A percentile compares a stretch with the other conserved stretches of the same genome.
These are phyloP conservation scores for Spialia ferax DNA, from an alignment of 2,888 invertebrate species.

Conservation along the genomic window DNA sequence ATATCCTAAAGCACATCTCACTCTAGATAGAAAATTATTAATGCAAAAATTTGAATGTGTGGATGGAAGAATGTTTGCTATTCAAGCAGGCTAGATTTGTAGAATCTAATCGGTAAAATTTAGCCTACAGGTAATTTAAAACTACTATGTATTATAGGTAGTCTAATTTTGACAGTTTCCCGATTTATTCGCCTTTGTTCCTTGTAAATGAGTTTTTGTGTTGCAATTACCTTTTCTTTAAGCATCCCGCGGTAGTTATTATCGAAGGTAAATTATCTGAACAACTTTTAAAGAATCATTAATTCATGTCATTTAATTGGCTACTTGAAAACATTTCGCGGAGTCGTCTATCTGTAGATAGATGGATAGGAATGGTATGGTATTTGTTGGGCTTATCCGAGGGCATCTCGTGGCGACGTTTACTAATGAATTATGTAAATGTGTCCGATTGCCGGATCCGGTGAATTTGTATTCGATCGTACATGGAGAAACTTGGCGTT, in stretches of 20 bases:
- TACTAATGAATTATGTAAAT: conserved; percentile 84
- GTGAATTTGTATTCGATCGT: conserved; percentile 47
- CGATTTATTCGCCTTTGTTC: conserved; percentile 1
- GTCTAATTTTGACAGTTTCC: no score
- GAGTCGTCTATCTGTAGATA: conserved; percentile 31
- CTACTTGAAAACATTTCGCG: conserved; percentile 31
- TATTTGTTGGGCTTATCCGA: conserved; percentile 67
- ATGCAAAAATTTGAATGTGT: no score
- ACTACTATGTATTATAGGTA: no score
- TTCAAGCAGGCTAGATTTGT: no score
- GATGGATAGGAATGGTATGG: conserved; percentile 34
- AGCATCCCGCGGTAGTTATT: no score
- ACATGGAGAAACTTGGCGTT: conserved; percentile 69
- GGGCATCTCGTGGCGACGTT: conserved; percentile 73
- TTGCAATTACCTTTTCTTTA: conserved; percentile 29
- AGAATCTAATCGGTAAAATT: no score
- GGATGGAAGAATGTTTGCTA: no score
- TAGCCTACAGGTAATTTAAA: no score
- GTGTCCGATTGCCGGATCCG: conserved; percentile 54
- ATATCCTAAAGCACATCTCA: no score
- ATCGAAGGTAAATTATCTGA: conserved; percentile 11
- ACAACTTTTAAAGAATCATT: conserved; percentile 18
- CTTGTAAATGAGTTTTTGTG: conserved; percentile 22
- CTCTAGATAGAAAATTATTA: no score
- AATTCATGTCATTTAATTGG: conserved; percentile 33